A percentile compares a stretch with the other conserved stretches of the same genome.
These are phyloP conservation scores for Ennomos fuscantarius DNA, from an alignment of 2,888 invertebrate species.

Conservation along the genomic window DNA sequence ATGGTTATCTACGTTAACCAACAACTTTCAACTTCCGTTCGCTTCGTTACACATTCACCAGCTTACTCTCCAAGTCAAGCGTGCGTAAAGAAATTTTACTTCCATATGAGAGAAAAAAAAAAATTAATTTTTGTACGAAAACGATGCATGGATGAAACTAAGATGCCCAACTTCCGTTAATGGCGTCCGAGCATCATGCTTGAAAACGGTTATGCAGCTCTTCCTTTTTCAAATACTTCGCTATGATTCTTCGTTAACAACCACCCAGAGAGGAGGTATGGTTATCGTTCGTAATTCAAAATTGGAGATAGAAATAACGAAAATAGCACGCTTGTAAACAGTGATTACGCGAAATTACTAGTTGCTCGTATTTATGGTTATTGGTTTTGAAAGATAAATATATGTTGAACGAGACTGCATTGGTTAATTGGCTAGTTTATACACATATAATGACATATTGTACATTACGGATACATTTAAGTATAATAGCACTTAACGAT, in stretches of 20 bases:
- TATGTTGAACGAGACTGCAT: conserved; percentile 9
- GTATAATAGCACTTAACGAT: too few relatives aligned
- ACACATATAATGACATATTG: neutral
- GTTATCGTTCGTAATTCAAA: conserved; percentile 54
- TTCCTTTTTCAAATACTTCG: conserved; percentile 55
- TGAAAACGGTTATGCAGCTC: conserved; percentile 51
- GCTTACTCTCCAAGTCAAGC: too few relatives aligned
- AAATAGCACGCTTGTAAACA: conserved; percentile 52
- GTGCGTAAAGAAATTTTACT: too few relatives aligned
- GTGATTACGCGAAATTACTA: conserved; percentile 45
- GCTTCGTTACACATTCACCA: too few relatives aligned
- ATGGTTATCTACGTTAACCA: too few relatives aligned
- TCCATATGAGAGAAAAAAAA: too few relatives aligned
- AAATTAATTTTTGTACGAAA: too few relatives aligned
- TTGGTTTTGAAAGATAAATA: conserved; percentile 24
- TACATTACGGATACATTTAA: too few relatives aligned
- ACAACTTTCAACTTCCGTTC: too few relatives aligned
- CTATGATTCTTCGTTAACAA: conserved; percentile 47
- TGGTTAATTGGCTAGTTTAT: conserved; percentile 6
- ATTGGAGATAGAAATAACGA: conserved; percentile 61
- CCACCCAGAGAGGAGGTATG: conserved; percentile 42
- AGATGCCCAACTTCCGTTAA: too few relatives aligned
- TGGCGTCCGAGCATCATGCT: too few relatives aligned
- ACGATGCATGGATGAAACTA: too few relatives aligned
- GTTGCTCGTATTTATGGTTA: conserved; percentile 32